A percentile compares a stretch with the other conserved stretches of the same genome.
Evolutionary conservation across 2,113 vertebrate genomes (phyloP).

Genomic region (Paratilapia polleni): DNA sequence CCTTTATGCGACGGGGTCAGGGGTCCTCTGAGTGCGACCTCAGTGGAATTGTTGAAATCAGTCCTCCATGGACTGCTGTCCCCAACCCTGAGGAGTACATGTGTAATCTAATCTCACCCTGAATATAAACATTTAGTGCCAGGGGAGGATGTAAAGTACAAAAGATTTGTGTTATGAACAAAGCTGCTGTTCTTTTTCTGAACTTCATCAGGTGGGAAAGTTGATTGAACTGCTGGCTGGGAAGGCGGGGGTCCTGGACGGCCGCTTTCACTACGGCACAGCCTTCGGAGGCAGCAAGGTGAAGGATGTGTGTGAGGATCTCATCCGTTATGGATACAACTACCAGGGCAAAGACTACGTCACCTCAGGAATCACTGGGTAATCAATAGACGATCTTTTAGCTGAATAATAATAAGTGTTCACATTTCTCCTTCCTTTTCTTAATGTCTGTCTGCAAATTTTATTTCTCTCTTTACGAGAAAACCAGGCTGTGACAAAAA

Average conservation of each 20-base stretch:
- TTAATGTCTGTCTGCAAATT: neutral
- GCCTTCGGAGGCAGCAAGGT: slow-evolving; percentile 99
- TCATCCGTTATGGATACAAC: slow-evolving; percentile 96
- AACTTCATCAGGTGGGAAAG: slow-evolving; percentile 89
- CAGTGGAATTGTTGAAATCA: slow-evolving; percentile 69
- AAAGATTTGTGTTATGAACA: neutral
- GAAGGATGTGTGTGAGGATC: slow-evolving; percentile 98
- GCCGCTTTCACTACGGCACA: slow-evolving; percentile 96
- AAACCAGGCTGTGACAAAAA: neutral
- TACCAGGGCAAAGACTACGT: slow-evolving; percentile 98
- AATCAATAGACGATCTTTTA: slow-evolving; percentile 38
- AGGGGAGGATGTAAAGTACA: slow-evolving; percentile 16
- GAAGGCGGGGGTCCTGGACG: slow-evolving; percentile 94
- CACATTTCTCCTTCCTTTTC: neutral
- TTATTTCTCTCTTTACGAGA: neutral
- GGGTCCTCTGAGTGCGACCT: slow-evolving; percentile 69
- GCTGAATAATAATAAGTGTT: neutral
- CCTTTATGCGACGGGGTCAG: slow-evolving; percentile 79
- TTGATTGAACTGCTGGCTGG: slow-evolving; percentile 95
- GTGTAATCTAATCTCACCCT: slow-evolving; percentile 57
- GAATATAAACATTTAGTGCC: slow-evolving; percentile 35
- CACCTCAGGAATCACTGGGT: slow-evolving; percentile 99
- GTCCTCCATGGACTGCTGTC: slow-evolving; percentile 59
- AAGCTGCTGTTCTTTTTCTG: neutral
- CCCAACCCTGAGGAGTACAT: slow-evolving; percentile 40